phyloP scores from a whole-genome alignment of 2,113 vertebrate genomes.

The Ondatra zibethicus region DNA sequence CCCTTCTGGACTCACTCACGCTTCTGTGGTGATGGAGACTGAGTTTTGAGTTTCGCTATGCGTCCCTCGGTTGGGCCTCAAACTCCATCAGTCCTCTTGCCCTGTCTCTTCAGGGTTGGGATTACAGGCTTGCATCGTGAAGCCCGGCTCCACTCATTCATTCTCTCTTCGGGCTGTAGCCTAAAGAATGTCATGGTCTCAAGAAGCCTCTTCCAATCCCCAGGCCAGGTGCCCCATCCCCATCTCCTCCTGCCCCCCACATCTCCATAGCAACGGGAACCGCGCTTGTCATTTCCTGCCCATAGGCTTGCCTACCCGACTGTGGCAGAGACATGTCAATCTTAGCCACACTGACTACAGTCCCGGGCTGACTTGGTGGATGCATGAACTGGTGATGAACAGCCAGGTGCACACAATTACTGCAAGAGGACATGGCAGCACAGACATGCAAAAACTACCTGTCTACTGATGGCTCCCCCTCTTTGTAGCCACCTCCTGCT shows the following conservation, averaged over 20 bases:
- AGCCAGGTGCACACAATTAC: neutral
- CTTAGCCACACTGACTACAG: neutral
- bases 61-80: neutral
- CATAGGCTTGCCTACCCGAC: neutral
- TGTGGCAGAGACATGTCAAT: neutral
- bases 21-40: neutral
- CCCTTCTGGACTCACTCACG: neutral
- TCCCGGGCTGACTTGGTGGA: neutral
- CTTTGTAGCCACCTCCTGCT: neutral
- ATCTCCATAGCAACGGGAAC: conserved; percentile 67
- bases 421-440: neutral
- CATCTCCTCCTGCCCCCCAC: neutral
- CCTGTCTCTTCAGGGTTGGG: neutral
- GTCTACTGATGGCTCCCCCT: neutral
- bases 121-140: neutral
- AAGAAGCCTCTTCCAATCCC: neutral
- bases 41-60: neutral
- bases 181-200: neutral
- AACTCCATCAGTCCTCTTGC: neutral
- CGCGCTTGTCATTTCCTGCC: conserved; percentile 53
- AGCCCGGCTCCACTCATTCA: neutral
- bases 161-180: neutral
- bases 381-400: neutral
- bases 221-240: neutral
- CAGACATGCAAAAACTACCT: neutral